These are phyloP conservation scores for Folsomia candida DNA, from an alignment of 2,888 invertebrate species.

Conservation along the genomic window DNA sequence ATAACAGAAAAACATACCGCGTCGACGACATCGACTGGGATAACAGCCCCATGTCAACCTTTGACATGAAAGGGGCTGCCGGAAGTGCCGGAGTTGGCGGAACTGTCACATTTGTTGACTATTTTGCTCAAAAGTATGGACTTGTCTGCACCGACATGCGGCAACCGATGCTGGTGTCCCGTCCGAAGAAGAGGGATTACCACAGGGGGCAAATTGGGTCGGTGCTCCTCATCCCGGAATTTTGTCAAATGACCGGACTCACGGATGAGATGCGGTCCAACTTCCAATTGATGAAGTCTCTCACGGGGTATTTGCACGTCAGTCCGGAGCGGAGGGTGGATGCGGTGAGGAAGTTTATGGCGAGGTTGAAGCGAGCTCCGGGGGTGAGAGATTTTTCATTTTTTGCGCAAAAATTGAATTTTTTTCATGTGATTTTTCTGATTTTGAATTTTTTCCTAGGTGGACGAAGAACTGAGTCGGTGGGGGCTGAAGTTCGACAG, in stretches of 20 bases:
- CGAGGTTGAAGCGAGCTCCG: conserved; percentile 47
- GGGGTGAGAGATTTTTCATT: conserved; percentile 22
- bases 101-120: conserved; percentile 2
- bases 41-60: conserved; percentile 57
- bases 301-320: conserved; percentile 74
- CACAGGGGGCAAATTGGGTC: conserved; percentile 42
- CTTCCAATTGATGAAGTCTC: conserved; percentile 80
- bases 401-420: background rate
- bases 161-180: conserved; percentile 45
- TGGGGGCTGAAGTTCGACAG: conserved; percentile 34
- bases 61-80: conserved; percentile 18
- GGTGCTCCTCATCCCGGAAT: conserved; percentile 75
- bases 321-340: conserved; percentile 72
- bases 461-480: conserved; percentile 23
- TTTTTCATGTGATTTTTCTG: background rate
- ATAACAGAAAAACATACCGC: conserved; percentile 57
- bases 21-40: conserved; percentile 72
- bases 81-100: too few species aligned
- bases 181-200: conserved; percentile 45
- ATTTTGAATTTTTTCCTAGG: too few species aligned
- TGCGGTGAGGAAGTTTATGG: conserved; percentile 63
- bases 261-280: conserved; percentile 79
- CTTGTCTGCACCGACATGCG: background rate
- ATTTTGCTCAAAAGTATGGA: background rate
- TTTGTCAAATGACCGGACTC: conserved; percentile 84